Conservation (phyloP, 2,797 vertebrate species). For the Taeniopygia guttata region DNA sequence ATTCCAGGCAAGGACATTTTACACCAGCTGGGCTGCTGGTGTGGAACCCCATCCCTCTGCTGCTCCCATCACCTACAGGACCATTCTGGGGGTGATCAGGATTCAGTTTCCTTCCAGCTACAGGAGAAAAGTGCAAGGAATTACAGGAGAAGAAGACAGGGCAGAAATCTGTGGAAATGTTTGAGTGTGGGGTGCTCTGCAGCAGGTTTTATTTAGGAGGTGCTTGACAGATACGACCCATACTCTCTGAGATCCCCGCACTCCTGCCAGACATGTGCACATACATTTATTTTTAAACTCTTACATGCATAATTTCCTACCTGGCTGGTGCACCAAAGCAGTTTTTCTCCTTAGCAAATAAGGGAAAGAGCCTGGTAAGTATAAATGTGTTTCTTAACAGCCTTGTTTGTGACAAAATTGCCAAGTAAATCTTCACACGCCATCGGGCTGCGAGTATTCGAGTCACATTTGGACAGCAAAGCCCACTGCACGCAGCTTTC, state of each 20-base stretch:
- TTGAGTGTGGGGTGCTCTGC: not conserved
- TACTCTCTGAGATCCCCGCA: not conserved
- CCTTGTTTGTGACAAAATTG: slow-evolving; percentile 5
- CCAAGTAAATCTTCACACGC: not conserved
- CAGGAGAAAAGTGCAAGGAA: not conserved
- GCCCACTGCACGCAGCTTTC: not conserved
- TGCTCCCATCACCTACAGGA: not conserved
- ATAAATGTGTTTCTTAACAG: not conserved
- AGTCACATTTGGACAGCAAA: slow-evolving; percentile 28
- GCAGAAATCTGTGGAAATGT: not conserved
- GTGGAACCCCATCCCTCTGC: not conserved
- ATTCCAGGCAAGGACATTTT: not conserved
- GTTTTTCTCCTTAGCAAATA: not conserved
- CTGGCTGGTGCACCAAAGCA: not conserved
- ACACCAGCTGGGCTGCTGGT: not conserved
- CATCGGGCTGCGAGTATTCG: not conserved
- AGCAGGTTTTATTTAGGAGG: not conserved
- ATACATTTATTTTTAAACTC: not conserved
- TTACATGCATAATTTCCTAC: not conserved
- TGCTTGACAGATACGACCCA: rapidly evolving
- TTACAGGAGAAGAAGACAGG: not conserved
- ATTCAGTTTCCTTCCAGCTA: not conserved
- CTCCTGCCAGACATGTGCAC: not conserved
- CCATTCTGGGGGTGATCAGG: not conserved
- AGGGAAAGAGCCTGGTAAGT: not conserved